phyloP scores from a whole-genome alignment of 2,888 invertebrate species.

The Cerastoderma edule region DNA sequence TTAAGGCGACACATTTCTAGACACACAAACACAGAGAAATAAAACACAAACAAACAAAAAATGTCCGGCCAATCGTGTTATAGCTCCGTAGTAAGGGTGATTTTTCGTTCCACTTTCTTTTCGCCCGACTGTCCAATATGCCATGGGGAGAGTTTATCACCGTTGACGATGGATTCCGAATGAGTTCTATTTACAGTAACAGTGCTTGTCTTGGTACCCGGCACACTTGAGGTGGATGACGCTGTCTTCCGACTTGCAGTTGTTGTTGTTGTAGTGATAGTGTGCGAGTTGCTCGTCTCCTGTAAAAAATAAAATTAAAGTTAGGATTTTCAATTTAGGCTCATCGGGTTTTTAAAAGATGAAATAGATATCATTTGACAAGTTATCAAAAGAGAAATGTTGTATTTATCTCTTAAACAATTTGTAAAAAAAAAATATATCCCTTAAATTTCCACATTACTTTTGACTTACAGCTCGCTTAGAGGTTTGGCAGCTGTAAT shows the following conservation, averaged over 20 bases:
- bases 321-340: no score
- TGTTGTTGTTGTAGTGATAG: constrained; percentile 70
- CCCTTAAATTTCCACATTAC: no score
- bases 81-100: constrained; percentile 75
- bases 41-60: background rate
- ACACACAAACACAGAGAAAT: background rate
- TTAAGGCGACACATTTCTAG: background rate
- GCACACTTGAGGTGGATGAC: constrained; percentile 56
- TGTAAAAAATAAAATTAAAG: constrained; percentile 55
- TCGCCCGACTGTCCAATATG: constrained; percentile 63
- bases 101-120: constrained; percentile 70
- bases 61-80: constrained; percentile 30
- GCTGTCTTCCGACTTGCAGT: constrained; percentile 70
- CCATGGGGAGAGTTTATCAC: constrained; percentile 70
- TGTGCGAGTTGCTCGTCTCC: constrained; percentile 76
- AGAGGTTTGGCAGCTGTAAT: no score
- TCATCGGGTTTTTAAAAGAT: no score
- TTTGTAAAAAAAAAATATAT: no score
- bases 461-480: no score
- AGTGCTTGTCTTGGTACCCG: constrained; percentile 46
- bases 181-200: constrained; percentile 56
- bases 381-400: no score
- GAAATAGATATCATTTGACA: no score
- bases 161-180: constrained; percentile 59
- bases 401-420: no score